Evolutionary conservation across 2,113 vertebrate genomes (phyloP).

Genomic region (Turnix velox): DNA sequence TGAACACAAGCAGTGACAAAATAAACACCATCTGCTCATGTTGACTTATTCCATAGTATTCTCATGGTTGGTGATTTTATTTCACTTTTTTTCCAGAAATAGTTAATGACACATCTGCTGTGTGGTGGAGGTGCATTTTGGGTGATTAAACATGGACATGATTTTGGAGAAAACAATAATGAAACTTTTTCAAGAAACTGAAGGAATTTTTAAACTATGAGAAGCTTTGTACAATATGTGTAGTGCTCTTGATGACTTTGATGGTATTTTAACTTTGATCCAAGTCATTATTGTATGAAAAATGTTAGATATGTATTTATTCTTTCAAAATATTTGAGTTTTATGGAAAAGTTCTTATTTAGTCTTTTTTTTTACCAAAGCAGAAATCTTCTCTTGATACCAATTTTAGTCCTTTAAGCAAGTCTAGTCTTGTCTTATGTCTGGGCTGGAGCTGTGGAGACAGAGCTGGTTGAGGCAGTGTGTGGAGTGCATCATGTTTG

Average conservation of each 20-base stretch:
- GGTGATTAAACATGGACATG: constrained; percentile 62
- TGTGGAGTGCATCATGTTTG: not conserved
- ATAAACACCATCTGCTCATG: constrained; percentile 93
- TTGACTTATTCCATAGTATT: constrained; percentile 75
- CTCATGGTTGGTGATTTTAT: constrained; percentile 77
- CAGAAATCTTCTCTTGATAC: rapidly evolving
- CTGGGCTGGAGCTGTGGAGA: not conserved
- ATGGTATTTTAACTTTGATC: not conserved
- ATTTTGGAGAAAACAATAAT: constrained; percentile 44
- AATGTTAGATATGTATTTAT: not conserved
- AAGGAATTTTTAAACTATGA: not conserved
- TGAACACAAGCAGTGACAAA: constrained; percentile 83
- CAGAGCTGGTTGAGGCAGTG: not conserved
- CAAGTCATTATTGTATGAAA: not conserved
- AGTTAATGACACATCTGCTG: constrained; percentile 80
- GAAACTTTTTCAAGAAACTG: not conserved
- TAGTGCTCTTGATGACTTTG: not conserved
- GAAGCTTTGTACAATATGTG: not conserved
- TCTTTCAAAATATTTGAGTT: not conserved
- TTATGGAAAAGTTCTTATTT: not conserved
- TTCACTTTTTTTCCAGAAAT: constrained; percentile 74
- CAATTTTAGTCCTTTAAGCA: not conserved
- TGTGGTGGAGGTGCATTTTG: constrained; percentile 59
- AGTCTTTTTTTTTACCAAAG: not conserved
- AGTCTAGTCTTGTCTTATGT: not conserved